Conservation (phyloP, 1,140 invertebrate species). For the Caenorhabditis inopinata region DNA sequence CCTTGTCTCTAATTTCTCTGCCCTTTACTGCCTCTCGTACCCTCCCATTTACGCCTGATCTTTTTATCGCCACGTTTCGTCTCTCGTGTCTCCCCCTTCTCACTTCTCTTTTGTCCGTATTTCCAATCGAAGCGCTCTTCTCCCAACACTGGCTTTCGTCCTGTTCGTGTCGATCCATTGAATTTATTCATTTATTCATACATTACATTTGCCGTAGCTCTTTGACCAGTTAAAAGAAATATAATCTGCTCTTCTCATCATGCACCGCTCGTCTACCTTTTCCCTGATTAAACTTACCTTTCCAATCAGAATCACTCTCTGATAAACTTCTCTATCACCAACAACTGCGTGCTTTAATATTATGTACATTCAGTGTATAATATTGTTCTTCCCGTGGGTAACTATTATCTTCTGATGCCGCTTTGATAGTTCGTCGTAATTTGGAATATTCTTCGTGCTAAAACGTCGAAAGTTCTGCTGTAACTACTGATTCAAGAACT, state of each 20-base stretch:
- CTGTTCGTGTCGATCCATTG: slow-evolving; percentile 8
- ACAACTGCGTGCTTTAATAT: too few species aligned
- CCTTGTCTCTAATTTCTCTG: slow-evolving; percentile 21
- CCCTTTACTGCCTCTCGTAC: not conserved
- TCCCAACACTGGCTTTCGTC: slow-evolving; percentile 19
- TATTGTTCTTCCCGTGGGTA: too few species aligned
- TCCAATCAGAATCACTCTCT: not conserved
- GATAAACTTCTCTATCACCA: not conserved
- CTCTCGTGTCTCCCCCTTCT: not conserved
- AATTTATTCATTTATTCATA: not conserved
- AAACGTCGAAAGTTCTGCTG: too few species aligned
- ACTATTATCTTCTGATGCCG: too few species aligned
- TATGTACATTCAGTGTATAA: too few species aligned
- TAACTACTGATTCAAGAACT: too few species aligned
- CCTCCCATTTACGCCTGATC: not conserved
- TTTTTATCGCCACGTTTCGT: not conserved
- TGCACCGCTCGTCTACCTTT: not conserved
- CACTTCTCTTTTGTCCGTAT: slow-evolving; percentile 2
- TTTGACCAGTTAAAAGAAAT: not conserved
- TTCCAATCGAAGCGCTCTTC: slow-evolving; percentile 25
- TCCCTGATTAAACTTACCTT: not conserved
- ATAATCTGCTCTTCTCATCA: too few species aligned
- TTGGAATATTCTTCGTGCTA: too few species aligned
- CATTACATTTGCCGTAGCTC: not conserved
- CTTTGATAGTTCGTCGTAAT: too few species aligned